Evolutionary conservation across 2,888 invertebrate species (phyloP), one percentile per base, ranked within the genome.

Genomic region (Ptilodon capucinus): DNA sequence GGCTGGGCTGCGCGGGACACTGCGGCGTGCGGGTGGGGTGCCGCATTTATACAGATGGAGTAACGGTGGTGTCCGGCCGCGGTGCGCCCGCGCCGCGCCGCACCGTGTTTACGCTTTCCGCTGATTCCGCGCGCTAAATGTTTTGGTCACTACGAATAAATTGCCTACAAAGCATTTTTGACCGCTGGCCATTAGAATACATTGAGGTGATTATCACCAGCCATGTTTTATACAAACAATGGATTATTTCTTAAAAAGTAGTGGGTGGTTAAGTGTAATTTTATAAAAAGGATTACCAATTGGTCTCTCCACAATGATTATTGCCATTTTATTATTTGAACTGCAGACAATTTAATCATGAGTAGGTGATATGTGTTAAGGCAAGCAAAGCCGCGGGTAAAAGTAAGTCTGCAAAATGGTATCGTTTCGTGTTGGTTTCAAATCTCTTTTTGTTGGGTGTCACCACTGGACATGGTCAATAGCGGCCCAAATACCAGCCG

Each of bases 41-140:
- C 61, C 50, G 57, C 79, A 74, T 90, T 85, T 90, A 90, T 90
- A 90, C 77, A 67, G 54, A 53, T 55, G 57, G 67, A 51, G 60
- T 90, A 90, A 90, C 90, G 90, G 90, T 89, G 90, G 90, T 89
- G 73, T 64, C 60, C 56, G 55, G 48, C 60, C 61, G 58, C 53
- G 52, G 50, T 58, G 65, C 59, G 57, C 58, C 46, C 68, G 60
- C 64, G 62, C 69, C 53, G 60, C 60, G 60, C 64, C 61, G 69
- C 53, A 59, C 60, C 62, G 57, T 83, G 78, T 80, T 82, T 79
- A 79, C 74, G 69, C 71, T 78, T 68, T 74, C 73, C 71, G 71
- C 56, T 55, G 44, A 60, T 51, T 51, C 55, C 57, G 56, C 63
- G 56, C 78, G 80, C 76, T 84, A 80, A 84, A 81, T 80, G 75